phyloP scores from a whole-genome alignment of 1,140 invertebrate species.

The Scaptomyza graminum region DNA sequence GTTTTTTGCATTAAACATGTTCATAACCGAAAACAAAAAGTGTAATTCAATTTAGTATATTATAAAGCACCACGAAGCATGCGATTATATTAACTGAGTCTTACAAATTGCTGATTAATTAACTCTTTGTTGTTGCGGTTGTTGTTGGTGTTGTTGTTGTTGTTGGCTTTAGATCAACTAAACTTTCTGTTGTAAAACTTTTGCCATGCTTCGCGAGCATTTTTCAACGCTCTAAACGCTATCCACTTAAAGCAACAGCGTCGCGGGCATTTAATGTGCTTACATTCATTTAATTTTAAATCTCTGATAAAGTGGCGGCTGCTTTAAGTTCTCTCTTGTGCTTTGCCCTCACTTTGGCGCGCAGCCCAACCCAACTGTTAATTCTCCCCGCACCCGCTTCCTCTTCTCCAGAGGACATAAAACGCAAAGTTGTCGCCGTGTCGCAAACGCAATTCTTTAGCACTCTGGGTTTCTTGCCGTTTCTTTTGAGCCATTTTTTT shows the following conservation, averaged over 20 bases:
- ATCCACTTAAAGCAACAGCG: conserved; percentile 57
- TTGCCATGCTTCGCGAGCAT: conserved; percentile 21
- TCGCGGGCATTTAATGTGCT: conserved; percentile 73
- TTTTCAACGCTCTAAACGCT: conserved; percentile 28
- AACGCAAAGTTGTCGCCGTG: conserved; percentile 76
- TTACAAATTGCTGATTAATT: conserved; percentile 74
- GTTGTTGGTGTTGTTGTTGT: conserved; percentile 28
- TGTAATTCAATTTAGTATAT: conserved; percentile 27
- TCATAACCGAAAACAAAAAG: not conserved
- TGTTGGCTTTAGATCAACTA: conserved; percentile 46
- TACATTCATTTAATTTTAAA: conserved; percentile 79
- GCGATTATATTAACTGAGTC: conserved; percentile 55
- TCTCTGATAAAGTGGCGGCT: conserved; percentile 70
- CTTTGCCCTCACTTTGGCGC: not conserved
- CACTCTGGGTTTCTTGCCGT: conserved; percentile 50
- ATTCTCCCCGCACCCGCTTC: not conserved
- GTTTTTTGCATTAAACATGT: not conserved
- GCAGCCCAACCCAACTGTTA: not conserved
- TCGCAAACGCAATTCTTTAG: conserved; percentile 79
- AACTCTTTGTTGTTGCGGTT: conserved; percentile 62
- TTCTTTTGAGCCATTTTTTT: conserved; percentile 39
- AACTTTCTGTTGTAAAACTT: conserved; percentile 62
- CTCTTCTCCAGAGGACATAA: conserved; percentile 26
- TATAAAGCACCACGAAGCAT: conserved; percentile 51
- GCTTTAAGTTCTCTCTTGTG: conserved; percentile 53